These are phyloP conservation scores for Anastrepha ludens DNA, from an alignment of 1,140 invertebrate species.

Conservation along the genomic window DNA sequence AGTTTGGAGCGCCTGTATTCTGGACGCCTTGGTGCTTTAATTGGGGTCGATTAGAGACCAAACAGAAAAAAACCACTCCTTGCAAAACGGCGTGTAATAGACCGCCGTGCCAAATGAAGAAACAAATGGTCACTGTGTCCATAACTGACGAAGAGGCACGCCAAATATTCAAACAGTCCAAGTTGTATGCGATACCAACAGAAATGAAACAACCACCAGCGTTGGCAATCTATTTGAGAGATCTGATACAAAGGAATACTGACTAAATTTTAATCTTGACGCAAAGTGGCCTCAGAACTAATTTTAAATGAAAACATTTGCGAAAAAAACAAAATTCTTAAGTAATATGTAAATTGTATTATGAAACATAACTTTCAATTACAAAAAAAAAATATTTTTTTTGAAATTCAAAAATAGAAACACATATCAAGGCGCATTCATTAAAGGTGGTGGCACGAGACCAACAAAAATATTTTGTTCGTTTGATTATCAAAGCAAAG, in stretches of 20 bases:
- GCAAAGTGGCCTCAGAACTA: background rate
- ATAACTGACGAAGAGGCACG: conserved; percentile 62
- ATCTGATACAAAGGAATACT: conserved; percentile 2
- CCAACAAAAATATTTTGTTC: background rate
- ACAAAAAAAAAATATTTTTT: background rate
- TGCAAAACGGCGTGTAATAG: background rate
- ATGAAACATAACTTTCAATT: background rate
- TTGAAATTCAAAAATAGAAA: background rate
- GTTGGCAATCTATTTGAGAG: background rate
- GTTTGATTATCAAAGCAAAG: background rate
- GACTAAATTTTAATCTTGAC: background rate
- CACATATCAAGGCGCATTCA: too few relatives aligned
- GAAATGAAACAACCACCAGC: conserved; percentile 70
- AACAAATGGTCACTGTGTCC: conserved; percentile 13
- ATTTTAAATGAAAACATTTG: background rate
- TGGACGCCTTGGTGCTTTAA: background rate
- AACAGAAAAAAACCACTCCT: background rate
- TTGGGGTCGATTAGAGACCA: background rate
- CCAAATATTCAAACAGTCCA: conserved; percentile 62
- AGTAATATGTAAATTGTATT: background rate
- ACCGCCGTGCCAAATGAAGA: background rate
- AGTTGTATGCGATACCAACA: conserved; percentile 64
- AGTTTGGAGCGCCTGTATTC: background rate
- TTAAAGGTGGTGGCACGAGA: too few relatives aligned
- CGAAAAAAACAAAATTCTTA: background rate